A percentile compares a stretch with the other conserved stretches of the same genome.
Conservation (phyloP, 1,140 invertebrate genomes). For the Megalopta genalis region DNA sequence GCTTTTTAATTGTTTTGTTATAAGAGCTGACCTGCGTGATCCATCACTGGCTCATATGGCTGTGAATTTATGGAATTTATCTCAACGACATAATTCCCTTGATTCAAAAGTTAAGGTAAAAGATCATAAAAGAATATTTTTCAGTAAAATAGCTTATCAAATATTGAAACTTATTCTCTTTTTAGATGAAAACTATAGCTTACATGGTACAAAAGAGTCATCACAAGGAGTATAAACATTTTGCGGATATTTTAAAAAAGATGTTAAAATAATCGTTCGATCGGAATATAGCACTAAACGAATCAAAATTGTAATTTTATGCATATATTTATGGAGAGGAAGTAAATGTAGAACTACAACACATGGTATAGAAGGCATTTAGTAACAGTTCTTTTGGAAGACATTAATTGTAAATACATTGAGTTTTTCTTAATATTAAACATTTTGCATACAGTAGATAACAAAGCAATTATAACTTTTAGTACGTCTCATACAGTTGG, state of each 20-base stretch:
- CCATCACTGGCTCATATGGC: conserved; percentile 84
- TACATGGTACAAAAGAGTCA: conserved; percentile 72
- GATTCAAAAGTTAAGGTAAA: conserved; percentile 80
- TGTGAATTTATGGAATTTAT: conserved; percentile 89
- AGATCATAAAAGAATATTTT: not conserved
- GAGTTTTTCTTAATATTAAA: conserved; percentile 12
- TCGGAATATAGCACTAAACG: not conserved
- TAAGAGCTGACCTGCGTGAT: conserved; percentile 85
- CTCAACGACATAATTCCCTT: conserved; percentile 82
- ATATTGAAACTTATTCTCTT: conserved; percentile 24
- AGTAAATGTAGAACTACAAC: not conserved
- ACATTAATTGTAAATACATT: conserved; percentile 44
- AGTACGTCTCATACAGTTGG: not conserved
- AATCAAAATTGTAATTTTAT: not conserved
- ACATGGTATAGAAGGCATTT: conserved; percentile 16
- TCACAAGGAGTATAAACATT: conserved; percentile 67
- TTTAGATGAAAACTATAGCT: conserved; percentile 67
- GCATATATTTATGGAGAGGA: not conserved
- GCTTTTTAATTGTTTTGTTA: conserved; percentile 86
- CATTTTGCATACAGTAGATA: not conserved
- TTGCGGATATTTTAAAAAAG: conserved; percentile 70
- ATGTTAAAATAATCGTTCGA: conserved; percentile 56
- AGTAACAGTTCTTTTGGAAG: conserved; percentile 27
- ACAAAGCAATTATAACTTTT: not conserved
- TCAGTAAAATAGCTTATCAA: not conserved